Evolutionary conservation across 2,888 invertebrate genomes (phyloP).

Genomic region (Apamea anceps): DNA sequence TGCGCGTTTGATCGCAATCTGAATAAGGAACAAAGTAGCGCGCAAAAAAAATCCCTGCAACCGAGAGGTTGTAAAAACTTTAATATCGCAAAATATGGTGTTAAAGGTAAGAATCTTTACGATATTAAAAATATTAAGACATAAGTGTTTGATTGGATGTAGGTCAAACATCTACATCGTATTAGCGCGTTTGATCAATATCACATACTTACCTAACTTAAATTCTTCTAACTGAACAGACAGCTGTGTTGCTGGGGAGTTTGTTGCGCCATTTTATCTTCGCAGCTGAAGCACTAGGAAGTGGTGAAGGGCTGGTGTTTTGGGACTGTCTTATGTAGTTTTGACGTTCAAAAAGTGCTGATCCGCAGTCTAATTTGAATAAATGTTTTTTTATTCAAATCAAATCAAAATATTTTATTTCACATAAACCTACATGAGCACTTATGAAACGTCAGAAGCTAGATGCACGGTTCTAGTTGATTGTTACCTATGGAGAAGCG

Average conservation of each 20-base stretch:
- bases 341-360: neutral
- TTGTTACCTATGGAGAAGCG: neutral
- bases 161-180: neutral
- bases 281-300: neutral
- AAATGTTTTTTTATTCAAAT: neutral
- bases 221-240: neutral
- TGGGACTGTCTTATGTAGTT: neutral
- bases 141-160: neutral
- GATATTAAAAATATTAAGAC: neutral
- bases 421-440: neutral
- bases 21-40: neutral
- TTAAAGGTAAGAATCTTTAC: neutral
- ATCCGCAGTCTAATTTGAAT: neutral
- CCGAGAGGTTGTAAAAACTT: too few species aligned
- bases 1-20: constrained; percentile 8
- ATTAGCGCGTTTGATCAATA: neutral
- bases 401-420: neutral
- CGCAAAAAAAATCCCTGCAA: neutral
- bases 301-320: neutral
- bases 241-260: neutral
- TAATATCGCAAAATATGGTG: too few species aligned
- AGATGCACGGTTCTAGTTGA: too few species aligned
- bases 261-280: neutral
- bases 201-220: neutral
- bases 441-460: too few species aligned